phyloP scores from a whole-genome alignment of 35 echinoderm and acorn worm genomes.

The Strongylocentrotus purpuratus region DNA sequence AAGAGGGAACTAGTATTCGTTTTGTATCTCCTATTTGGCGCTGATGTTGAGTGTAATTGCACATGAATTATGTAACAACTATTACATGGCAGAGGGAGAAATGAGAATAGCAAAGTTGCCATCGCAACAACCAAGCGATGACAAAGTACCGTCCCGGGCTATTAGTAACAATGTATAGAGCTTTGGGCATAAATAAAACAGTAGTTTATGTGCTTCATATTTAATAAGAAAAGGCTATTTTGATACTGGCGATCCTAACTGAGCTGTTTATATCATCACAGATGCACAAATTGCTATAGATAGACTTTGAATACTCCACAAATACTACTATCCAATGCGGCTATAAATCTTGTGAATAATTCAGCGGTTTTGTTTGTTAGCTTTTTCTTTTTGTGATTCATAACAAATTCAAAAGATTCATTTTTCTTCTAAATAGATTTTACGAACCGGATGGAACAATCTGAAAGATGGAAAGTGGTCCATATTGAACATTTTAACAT shows the following conservation, averaged over 20 bases:
- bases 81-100: conserved; percentile 18
- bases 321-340: too few relatives aligned
- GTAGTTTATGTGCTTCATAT: not conserved
- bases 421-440: too few relatives aligned
- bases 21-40: not conserved
- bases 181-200: not conserved
- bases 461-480: too few relatives aligned
- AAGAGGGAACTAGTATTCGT: not conserved
- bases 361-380: too few relatives aligned
- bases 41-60: conserved; percentile 28
- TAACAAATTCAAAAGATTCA: too few relatives aligned
- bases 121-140: not conserved
- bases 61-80: conserved; percentile 41
- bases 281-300: not conserved
- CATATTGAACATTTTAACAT: too few relatives aligned
- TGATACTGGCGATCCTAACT: not conserved
- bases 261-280: not conserved
- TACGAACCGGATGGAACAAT: too few relatives aligned
- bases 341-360: too few relatives aligned
- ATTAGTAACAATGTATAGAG: not conserved
- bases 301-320: not conserved
- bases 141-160: not conserved
- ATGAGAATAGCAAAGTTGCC: not conserved
- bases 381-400: too few relatives aligned
- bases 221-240: not conserved